Conservation (phyloP, 2,113 vertebrate genomes). For the Eubucco bourcierii region DNA sequence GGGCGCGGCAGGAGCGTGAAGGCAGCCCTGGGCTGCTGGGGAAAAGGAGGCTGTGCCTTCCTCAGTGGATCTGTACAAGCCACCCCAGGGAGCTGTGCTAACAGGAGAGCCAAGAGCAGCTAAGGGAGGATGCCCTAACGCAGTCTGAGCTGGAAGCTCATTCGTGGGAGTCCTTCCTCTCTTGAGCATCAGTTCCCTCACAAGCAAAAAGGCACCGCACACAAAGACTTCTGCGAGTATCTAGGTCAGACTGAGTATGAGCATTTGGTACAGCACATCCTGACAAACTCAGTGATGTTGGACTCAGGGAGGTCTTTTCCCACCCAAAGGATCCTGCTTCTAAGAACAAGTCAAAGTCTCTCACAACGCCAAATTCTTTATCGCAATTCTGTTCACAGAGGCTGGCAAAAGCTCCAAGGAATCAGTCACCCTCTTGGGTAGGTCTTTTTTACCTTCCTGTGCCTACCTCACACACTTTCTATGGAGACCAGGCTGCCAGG, state of each 20-base stretch:
- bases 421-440: neutral
- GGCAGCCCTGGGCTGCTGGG: neutral
- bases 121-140: neutral
- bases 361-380: neutral
- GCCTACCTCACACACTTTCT: neutral
- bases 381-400: neutral
- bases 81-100: neutral
- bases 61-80: neutral
- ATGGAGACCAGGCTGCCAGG: neutral
- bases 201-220: neutral
- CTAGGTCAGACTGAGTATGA: neutral
- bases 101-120: neutral
- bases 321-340: too few species aligned
- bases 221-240: neutral
- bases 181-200: neutral
- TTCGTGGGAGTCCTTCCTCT: neutral
- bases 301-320: too few species aligned
- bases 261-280: neutral
- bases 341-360: neutral
- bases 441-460: neutral
- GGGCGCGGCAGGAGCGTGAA: accelerated
- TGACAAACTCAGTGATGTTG: neutral
- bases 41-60: neutral
- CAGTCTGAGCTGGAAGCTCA: neutral
- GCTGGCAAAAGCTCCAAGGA: neutral